Percentiles rank a stretch among this genome's conserved stretches.
Evolutionary conservation across 2,113 vertebrate species (phyloP).

Genomic region (Dendrocopos noguchii): DNA sequence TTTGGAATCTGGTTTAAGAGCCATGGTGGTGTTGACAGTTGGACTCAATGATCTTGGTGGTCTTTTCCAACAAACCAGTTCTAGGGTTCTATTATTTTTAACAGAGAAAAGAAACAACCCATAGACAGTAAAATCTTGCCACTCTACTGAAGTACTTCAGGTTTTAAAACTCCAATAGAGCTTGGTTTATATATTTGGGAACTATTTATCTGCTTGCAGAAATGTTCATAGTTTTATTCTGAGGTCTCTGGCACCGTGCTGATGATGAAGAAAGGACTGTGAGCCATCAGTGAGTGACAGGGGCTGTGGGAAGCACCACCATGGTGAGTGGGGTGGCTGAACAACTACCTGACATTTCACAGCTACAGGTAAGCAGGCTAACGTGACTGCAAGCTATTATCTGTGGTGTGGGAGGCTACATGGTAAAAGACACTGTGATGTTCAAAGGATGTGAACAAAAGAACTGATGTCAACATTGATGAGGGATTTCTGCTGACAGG

Average conservation of each 20-base stretch:
- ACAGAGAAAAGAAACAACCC: not conserved
- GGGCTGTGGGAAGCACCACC: not conserved
- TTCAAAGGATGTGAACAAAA: not conserved
- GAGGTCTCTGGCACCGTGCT: not conserved
- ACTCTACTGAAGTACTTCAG: not conserved
- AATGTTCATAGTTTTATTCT: not conserved
- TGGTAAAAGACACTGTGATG: not conserved
- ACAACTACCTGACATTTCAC: not conserved
- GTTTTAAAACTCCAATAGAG: not conserved
- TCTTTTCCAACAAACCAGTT: too few species aligned
- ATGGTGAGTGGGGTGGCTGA: not conserved
- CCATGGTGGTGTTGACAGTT: too few species aligned
- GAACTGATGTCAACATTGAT: not conserved
- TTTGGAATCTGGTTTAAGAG: too few species aligned
- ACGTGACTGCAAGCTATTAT: not conserved
- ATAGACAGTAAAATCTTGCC: not conserved
- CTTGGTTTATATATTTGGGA: not conserved
- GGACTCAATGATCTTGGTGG: too few species aligned
- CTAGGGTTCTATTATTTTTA: too few species aligned
- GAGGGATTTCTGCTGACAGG: not conserved
- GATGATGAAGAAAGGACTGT: not conserved
- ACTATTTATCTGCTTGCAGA: not conserved
- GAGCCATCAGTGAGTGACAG: not conserved
- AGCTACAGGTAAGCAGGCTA: not conserved
- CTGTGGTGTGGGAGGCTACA: not conserved